Evolutionary conservation across 1,140 invertebrate species (phyloP).

Genomic region (Danaus plexippus): DNA sequence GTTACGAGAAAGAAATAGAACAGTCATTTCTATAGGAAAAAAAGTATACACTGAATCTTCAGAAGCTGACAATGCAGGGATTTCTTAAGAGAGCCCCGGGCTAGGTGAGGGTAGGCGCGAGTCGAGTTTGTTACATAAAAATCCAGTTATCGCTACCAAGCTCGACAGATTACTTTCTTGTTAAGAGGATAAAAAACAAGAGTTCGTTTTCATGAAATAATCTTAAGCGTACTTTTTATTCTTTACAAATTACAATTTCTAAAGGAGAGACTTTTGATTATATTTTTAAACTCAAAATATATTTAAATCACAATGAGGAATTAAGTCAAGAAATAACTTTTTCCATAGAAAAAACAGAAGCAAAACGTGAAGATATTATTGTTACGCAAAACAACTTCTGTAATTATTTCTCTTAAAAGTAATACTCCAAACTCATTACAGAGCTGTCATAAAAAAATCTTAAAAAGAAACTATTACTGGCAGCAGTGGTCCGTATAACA

Average conservation of each 20-base stretch:
- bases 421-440: conserved; percentile 25
- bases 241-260: conserved; percentile 6
- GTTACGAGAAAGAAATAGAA: conserved; percentile 56
- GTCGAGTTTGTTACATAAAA: conserved; percentile 68
- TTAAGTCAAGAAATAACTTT: conserved; percentile 10
- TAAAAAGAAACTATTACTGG: conserved; percentile 29
- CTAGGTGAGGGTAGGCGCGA: conserved; percentile 67
- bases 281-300: neutral
- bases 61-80: conserved; percentile 59
- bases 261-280: conserved; percentile 9
- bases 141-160: conserved; percentile 64
- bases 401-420: conserved; percentile 26
- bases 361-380: conserved; percentile 16
- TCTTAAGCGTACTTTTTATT: conserved; percentile 18
- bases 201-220: conserved; percentile 55
- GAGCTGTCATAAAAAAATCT: conserved; percentile 25
- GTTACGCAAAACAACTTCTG: conserved; percentile 15
- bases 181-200: conserved; percentile 67
- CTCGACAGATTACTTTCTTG: conserved; percentile 68
- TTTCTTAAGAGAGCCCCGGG: conserved; percentile 56
- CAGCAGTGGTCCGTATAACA: conserved; percentile 29
- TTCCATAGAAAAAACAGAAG: conserved; percentile 15
- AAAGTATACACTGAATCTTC: conserved; percentile 61
- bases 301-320: conserved; percentile 2
- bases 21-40: conserved; percentile 58